Evolutionary conservation across 2,888 invertebrate species (phyloP).

Genomic region (Zaprionus bogoriensis): DNA sequence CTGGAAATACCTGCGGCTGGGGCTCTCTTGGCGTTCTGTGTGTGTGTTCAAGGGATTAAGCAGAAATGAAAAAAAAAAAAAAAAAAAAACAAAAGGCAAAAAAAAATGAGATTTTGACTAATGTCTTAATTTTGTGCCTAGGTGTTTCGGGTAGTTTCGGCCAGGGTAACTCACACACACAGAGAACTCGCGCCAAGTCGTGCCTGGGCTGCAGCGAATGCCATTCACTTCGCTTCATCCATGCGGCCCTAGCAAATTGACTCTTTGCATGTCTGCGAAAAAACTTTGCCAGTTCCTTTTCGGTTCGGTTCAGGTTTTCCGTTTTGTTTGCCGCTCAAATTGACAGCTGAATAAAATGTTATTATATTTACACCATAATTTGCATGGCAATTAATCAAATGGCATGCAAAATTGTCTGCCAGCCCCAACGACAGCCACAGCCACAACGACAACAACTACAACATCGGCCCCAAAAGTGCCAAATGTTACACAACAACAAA

Average conservation of each 20-base stretch:
- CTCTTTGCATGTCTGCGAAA: slow-evolving; percentile 75
- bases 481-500: slow-evolving; percentile 49
- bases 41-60: slow-evolving; percentile 59
- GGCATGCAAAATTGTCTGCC: slow-evolving; percentile 73
- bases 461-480: slow-evolving; percentile 7
- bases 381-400: slow-evolving; percentile 80
- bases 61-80: slow-evolving; percentile 23
- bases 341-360: slow-evolving; percentile 80
- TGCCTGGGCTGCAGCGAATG: slow-evolving; percentile 72
- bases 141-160: slow-evolving; percentile 57
- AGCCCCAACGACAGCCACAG: slow-evolving; percentile 24
- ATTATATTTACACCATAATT: slow-evolving; percentile 79
- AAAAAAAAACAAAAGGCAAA: slow-evolving; percentile 23
- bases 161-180: slow-evolving; percentile 27
- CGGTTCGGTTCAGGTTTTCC: slow-evolving; percentile 40
- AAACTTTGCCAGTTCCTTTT: too few relatives aligned
- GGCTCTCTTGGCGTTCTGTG: slow-evolving; percentile 31
- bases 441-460: slow-evolving; percentile 28
- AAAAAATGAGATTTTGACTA: slow-evolving; percentile 60
- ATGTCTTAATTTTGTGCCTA: slow-evolving; percentile 77
- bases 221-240: slow-evolving; percentile 78
- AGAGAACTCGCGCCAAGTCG: slow-evolving; percentile 34
- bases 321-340: slow-evolving; percentile 63
- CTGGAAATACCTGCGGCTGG: slow-evolving; percentile 71
- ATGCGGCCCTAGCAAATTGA: slow-evolving; percentile 65